Conservation (phyloP, 2,113 vertebrate genomes). For the Salminus brasiliensis region DNA sequence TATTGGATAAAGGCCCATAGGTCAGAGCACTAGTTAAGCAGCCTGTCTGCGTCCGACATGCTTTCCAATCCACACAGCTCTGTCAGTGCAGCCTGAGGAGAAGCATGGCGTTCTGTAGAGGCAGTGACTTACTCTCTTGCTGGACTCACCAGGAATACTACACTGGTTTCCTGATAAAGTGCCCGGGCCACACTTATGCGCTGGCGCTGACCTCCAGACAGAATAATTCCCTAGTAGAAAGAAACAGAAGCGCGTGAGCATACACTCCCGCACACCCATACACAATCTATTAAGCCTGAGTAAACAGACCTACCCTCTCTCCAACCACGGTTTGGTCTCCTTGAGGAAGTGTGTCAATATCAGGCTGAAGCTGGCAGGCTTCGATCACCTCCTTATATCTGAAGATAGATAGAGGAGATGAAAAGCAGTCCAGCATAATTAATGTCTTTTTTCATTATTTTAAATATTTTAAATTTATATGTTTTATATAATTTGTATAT, state of each 20-base stretch:
- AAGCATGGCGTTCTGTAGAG: neutral
- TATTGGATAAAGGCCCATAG: neutral
- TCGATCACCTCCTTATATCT: conserved; percentile 96
- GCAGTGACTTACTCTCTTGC: neutral
- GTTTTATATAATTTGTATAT: too few relatives aligned
- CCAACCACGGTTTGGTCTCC: conserved; percentile 97
- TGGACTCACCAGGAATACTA: conserved; percentile 92
- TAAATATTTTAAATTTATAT: too few relatives aligned
- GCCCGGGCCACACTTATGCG: conserved; percentile 94
- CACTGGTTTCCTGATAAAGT: conserved; percentile 92
- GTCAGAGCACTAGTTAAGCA: neutral
- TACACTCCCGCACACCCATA: neutral
- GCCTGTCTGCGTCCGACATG: neutral
- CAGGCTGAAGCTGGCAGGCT: conserved; percentile 94
- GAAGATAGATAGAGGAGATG: conserved; percentile 29
- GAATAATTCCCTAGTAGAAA: conserved; percentile 88
- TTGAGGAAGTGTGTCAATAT: conserved; percentile 95
- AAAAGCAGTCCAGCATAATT: too few relatives aligned
- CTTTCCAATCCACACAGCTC: too few relatives aligned
- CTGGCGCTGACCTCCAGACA: conserved; percentile 95
- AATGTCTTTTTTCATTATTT: neutral
- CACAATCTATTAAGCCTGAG: neutral
- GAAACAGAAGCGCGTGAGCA: neutral
- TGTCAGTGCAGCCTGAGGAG: neutral
- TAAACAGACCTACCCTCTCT: conserved; percentile 86